Evolutionary conservation across 2,888 invertebrate genomes (phyloP).

Genomic region (Hypolimnas misippus): DNA sequence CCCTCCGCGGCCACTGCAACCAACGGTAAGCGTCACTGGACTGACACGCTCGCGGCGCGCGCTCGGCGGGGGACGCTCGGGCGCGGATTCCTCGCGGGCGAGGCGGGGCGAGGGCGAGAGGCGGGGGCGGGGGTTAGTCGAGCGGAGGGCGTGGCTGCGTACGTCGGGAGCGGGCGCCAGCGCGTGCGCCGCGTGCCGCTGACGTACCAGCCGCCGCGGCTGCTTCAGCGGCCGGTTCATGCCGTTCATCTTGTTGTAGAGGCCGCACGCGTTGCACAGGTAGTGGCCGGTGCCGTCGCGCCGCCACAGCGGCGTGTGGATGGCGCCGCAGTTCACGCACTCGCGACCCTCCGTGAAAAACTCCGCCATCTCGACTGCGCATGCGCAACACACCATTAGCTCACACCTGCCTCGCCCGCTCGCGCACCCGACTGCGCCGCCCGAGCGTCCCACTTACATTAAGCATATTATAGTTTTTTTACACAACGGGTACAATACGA

Average conservation of each 20-base stretch:
- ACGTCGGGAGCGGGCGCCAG: slow-evolving; percentile 65
- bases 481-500: slow-evolving; percentile 2
- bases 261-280: slow-evolving; percentile 99
- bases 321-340: slow-evolving; percentile 99
- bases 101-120: slow-evolving; percentile 46
- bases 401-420: slow-evolving; percentile 38
- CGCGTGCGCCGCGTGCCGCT: slow-evolving; percentile 76
- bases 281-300: slow-evolving; percentile 99
- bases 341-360: slow-evolving; percentile 96
- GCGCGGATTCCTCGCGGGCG: slow-evolving; percentile 66
- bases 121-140: slow-evolving; percentile 47
- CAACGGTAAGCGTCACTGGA: slow-evolving; percentile 66
- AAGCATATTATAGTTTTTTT: not conserved
- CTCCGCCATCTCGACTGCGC: slow-evolving; percentile 86
- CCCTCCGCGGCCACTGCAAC: slow-evolving; percentile 91
- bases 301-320: slow-evolving; percentile 98
- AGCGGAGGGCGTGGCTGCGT: slow-evolving; percentile 51
- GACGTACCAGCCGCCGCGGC: slow-evolving; percentile 98
- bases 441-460: slow-evolving; percentile 27
- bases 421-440: slow-evolving; percentile 20
- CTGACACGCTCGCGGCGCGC: slow-evolving; percentile 38
- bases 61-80: slow-evolving; percentile 62
- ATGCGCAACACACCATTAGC: slow-evolving; percentile 52
- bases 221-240: slow-evolving; percentile 98
- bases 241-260: slow-evolving; percentile 99